Base-by-base conservation (phyloP, 1,140 invertebrate species). In the Ips typographus region DNA sequence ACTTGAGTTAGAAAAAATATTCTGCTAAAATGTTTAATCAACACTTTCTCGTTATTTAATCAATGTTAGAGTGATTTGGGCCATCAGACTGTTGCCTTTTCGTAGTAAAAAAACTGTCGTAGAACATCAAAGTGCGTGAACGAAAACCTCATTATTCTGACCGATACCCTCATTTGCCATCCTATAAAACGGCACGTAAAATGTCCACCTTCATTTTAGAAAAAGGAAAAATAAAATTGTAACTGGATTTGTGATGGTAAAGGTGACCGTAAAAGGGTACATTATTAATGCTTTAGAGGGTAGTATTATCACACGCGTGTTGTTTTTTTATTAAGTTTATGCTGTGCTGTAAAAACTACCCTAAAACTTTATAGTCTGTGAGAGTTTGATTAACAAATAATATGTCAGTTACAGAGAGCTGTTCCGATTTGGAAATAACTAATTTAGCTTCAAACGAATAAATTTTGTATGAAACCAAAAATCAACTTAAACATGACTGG, bases 131-230 rank as follows among this genome's bases (percentile, higher is more conserved):
- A 59, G 65, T 68, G 65, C 65, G 58, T 60, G 57, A 68, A 68
- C 44, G 65, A 68, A 68, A 68, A 68, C 60, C 65, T 68, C 65
- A 68, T 68, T 68, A 68, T 60, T 60, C 47, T 68, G 65, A 59
- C 65, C 65, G 59, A 55, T 68, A 68, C 65, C 65, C 57, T 68
- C 65, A 68, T 68, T 68, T 68, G 57, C 57, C 40, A 60, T 60
- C 43, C 65, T 53, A 60, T 68, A 68, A 68, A 68, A 68, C 59
- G 56, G 52, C 22, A 41, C 65, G 65, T 68, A 68, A 68, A 68
- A 68, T 44, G 65, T 68, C 58, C 36, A 60, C 40, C 41, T 60
- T 60, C 47, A 61, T 68, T 65, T 68, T 59, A 59, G 44, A 43
- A 61, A 61, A 59, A 68, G 57, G 57, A 59, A 40, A 53, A 60